Evolutionary conservation across 2,888 invertebrate genomes (phyloP).

Genomic region (Enoplolaimus lenunculus): DNA sequence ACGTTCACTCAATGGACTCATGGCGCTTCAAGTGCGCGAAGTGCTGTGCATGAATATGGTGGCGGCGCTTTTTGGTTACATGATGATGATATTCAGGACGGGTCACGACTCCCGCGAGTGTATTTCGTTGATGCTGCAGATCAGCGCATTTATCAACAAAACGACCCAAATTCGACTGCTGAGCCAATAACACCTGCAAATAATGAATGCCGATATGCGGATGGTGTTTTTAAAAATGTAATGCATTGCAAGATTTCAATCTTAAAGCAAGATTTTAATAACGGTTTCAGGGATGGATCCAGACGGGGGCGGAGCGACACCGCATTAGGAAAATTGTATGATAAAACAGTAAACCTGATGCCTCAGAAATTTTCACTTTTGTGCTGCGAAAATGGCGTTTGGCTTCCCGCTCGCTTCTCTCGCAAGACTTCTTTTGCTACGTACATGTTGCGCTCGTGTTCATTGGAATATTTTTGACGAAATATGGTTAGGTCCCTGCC

Average conservation of each 20-base stretch:
- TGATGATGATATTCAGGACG: slow-evolving; percentile 24
- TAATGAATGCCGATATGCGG: slow-evolving; percentile 32
- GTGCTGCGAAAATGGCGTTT: no score
- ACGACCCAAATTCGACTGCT: neutral
- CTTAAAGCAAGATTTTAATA: no score
- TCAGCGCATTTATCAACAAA: slow-evolving; percentile 28
- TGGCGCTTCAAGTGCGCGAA: neutral
- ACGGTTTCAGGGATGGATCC: no score
- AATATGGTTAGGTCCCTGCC: no score
- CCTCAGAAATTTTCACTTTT: no score
- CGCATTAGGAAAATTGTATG: no score
- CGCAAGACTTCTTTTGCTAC: no score
- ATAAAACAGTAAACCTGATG: no score
- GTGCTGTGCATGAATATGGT: slow-evolving; percentile 44
- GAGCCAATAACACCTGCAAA: neutral
- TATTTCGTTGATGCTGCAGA: slow-evolving; percentile 40
- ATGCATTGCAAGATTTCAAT: slow-evolving; percentile 11
- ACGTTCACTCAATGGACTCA: neutral
- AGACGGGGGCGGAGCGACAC: no score
- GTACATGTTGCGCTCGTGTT: no score
- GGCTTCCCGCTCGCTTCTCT: no score
- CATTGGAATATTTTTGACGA: no score
- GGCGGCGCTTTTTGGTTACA: slow-evolving; percentile 41
- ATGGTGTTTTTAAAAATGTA: slow-evolving; percentile 33
- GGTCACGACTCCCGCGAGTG: slow-evolving; percentile 24